phyloP scores from a whole-genome alignment of 2,888 invertebrate species.

The Oscheius sp. region DNA sequence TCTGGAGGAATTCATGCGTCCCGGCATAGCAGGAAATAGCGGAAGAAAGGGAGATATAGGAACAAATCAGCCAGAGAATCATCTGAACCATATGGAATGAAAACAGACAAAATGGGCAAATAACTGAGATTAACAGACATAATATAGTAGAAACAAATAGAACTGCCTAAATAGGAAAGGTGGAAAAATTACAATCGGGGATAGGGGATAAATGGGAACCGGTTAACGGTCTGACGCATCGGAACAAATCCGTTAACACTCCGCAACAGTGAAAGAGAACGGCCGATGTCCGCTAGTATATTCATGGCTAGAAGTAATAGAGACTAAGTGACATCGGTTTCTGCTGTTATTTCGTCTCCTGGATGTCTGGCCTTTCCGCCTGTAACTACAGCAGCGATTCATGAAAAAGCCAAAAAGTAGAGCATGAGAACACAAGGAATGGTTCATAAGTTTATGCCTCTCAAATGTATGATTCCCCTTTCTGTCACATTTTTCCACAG shows the following conservation, averaged over 20 bases:
- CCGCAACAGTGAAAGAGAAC: not conserved
- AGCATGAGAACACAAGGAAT: not conserved
- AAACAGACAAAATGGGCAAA: too few species aligned
- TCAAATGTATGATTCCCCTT: not conserved
- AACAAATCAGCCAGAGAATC: not conserved
- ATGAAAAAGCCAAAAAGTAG: not conserved
- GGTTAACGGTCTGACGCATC: conserved; percentile 3
- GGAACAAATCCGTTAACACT: conserved; percentile 4
- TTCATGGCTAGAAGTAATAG: not conserved
- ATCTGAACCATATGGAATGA: not conserved
- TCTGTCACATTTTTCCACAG: too few species aligned
- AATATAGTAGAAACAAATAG: too few species aligned
- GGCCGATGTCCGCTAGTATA: not conserved
- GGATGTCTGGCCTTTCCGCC: too few species aligned
- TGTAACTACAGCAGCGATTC: not conserved
- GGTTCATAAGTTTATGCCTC: not conserved
- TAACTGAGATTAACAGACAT: too few species aligned
- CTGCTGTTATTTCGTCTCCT: too few species aligned
- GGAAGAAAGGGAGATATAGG: not conserved
- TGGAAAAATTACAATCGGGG: not conserved
- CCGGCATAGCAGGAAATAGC: conserved; percentile 18
- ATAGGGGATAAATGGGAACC: conserved; percentile 15
- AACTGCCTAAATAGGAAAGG: not conserved
- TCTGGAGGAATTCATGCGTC: not conserved
- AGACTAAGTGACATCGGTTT: too few species aligned